Conservation (phyloP, 2,888 invertebrate species). For the Drosophila conformis region DNA sequence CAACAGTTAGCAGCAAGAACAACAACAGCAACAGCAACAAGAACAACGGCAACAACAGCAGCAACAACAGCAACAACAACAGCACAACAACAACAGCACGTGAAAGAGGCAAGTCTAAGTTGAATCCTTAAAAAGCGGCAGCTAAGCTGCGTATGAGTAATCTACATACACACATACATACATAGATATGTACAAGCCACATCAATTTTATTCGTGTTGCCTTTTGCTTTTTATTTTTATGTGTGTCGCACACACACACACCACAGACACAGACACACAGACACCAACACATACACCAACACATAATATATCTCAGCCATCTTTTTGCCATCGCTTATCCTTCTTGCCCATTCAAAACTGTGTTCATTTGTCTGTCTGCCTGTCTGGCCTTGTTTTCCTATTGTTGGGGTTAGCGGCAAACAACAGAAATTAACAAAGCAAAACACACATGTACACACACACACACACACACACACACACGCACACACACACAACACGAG, state of each 20-base stretch:
- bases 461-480: conserved; percentile 18
- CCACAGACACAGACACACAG: neutral
- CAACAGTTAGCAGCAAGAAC: conserved; percentile 12
- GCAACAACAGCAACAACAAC: conserved; percentile 7
- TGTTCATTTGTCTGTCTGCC: conserved; percentile 39
- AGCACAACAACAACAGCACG: conserved; percentile 4
- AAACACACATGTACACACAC: conserved; percentile 43
- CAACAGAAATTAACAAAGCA: conserved; percentile 78
- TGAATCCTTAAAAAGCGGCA: conserved; percentile 33
- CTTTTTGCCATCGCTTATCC: conserved; percentile 49
- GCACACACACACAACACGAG: conserved; percentile 32
- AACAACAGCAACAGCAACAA: conserved; percentile 11
- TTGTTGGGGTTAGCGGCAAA: conserved; percentile 74
- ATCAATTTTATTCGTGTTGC: conserved; percentile 53
- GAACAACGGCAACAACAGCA: neutral
- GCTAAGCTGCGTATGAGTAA: conserved; percentile 67
- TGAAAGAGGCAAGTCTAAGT: conserved; percentile 64
- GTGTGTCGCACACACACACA: neutral
- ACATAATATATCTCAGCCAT: conserved; percentile 17
- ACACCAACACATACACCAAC: neutral
- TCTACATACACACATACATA: conserved; percentile 30
- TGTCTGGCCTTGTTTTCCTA: conserved; percentile 39
- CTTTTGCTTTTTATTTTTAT: conserved; percentile 47
- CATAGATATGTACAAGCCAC: conserved; percentile 16
- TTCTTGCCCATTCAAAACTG: conserved; percentile 34